Conservation (phyloP, 2,797 vertebrate species). For the Heliangelus exortis region DNA sequence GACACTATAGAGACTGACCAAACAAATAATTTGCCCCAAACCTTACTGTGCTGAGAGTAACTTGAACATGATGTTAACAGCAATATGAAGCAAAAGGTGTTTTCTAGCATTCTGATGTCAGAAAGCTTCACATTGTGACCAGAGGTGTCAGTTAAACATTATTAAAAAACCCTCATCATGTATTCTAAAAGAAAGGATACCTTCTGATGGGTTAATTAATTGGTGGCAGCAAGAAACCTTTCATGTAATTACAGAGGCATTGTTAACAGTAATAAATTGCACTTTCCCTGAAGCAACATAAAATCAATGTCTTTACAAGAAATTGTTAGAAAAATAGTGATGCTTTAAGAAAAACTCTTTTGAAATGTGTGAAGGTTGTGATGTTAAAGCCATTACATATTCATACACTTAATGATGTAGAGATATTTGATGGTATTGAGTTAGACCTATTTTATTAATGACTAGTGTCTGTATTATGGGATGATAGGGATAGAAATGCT, state of each 20-base stretch:
- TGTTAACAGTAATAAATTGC: slow-evolving; percentile 22
- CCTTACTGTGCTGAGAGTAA: not conserved
- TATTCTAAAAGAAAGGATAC: not conserved
- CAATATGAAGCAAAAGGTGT: not conserved
- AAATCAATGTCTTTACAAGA: slow-evolving; percentile 37
- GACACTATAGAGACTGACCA: not conserved
- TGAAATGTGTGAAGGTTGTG: not conserved
- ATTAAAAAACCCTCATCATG: not conserved
- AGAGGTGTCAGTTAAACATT: not conserved
- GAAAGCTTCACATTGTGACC: not conserved
- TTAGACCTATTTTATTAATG: not conserved
- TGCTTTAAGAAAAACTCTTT: not conserved
- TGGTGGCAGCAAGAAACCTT: not conserved
- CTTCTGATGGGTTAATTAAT: slow-evolving; percentile 36
- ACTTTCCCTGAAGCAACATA: slow-evolving; percentile 16
- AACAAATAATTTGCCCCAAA: not conserved
- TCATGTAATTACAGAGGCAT: not conserved
- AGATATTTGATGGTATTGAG: not conserved
- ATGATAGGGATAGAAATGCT: not conserved
- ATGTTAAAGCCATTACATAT: not conserved
- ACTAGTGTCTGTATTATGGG: not conserved
- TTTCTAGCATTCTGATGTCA: not conserved
- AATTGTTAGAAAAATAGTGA: not conserved
- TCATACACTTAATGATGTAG: not conserved
- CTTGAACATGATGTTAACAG: not conserved